These are phyloP conservation scores for Grammomys surdaster DNA, from an alignment of 2,113 vertebrate species.

Conservation along the genomic window DNA sequence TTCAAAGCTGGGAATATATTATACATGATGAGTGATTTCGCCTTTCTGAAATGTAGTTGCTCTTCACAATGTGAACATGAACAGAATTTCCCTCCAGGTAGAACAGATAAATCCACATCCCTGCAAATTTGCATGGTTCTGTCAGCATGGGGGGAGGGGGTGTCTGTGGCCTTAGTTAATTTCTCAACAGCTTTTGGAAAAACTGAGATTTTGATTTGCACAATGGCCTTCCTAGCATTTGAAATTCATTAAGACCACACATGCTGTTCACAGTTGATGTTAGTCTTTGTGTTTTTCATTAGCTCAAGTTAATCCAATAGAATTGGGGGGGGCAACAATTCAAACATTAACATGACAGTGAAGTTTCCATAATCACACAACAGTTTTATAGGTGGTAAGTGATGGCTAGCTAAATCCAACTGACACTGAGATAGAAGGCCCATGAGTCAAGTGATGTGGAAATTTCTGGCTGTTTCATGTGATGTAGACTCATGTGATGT, in stretches of 20 bases:
- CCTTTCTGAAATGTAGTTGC: background rate
- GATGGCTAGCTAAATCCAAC: background rate
- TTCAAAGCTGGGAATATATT: background rate
- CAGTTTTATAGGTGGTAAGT: background rate
- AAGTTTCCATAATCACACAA: background rate
- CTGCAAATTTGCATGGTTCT: background rate
- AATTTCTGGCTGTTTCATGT: too few species aligned
- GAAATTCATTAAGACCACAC: background rate
- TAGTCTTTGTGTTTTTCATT: background rate
- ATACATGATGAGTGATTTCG: background rate
- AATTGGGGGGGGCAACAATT: background rate
- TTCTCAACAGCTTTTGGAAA: background rate
- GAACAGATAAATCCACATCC: background rate
- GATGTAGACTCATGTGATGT: too few species aligned
- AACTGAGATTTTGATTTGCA: background rate
- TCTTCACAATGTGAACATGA: background rate
- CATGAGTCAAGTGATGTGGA: background rate
- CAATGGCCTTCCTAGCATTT: background rate
- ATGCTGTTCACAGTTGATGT: background rate
- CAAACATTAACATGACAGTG: background rate
- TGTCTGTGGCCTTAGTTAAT: background rate
- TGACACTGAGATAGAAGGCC: background rate
- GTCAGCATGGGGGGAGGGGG: fast-evolving
- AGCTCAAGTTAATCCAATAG: background rate
- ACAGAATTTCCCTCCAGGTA: background rate